Conservation (phyloP, 1,140 invertebrate genomes). For the Adelges cooleyi region DNA sequence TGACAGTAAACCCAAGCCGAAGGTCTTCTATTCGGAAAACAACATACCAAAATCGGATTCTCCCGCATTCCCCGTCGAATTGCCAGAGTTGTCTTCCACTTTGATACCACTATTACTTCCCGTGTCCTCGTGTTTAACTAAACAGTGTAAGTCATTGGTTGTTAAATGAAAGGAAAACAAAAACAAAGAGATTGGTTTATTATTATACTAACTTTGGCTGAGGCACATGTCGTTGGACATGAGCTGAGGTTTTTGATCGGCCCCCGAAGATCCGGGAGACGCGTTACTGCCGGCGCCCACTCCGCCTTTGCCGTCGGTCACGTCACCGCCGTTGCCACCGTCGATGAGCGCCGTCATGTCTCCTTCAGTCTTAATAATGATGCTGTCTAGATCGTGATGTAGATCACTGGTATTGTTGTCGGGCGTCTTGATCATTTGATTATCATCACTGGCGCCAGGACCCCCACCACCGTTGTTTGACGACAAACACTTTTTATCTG, state of each 20-base stretch:
- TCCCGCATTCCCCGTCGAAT: background rate
- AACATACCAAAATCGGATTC: constrained; percentile 14
- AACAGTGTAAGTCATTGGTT: no score
- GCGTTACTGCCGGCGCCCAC: constrained; percentile 1
- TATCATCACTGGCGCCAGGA: background rate
- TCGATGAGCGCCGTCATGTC: constrained; percentile 18
- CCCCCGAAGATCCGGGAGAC: background rate
- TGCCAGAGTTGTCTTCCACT: constrained; percentile 7
- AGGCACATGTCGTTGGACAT: constrained; percentile 11
- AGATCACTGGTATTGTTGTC: constrained; percentile 6
- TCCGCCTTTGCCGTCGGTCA: background rate
- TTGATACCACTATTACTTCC: constrained; percentile 9
- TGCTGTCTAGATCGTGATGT: constrained; percentile 7
- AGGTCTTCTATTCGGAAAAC: no score
- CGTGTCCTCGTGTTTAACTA: constrained; percentile 13
- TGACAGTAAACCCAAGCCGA: no score
- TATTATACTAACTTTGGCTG: background rate
- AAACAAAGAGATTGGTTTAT: no score
- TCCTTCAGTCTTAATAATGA: constrained; percentile 14
- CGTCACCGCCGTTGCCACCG: background rate
- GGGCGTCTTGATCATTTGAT: constrained; percentile 11
- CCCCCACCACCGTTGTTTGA: background rate
- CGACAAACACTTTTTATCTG: background rate
- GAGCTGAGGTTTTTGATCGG: background rate
- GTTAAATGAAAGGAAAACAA: no score